These are phyloP conservation scores for Onychostruthus taczanowskii DNA, from an alignment of 2,113 vertebrate species.

Conservation along the genomic window DNA sequence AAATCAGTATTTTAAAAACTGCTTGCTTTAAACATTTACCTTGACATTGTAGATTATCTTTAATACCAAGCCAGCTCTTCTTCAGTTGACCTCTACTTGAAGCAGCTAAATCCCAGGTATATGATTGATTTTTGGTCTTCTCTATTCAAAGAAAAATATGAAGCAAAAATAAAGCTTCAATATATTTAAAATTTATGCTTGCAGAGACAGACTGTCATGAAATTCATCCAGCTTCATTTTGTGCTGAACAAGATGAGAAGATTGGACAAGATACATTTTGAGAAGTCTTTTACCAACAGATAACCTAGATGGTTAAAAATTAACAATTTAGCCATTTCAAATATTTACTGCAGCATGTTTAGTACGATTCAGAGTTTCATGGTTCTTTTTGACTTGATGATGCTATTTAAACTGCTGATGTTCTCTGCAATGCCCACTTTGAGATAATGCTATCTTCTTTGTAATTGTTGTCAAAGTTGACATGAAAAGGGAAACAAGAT, in stretches of 20 bases:
- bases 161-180: slow-evolving; percentile 69
- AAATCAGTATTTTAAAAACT: slow-evolving; percentile 71
- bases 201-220: slow-evolving; percentile 50
- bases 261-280: slow-evolving; percentile 5
- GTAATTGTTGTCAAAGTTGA: background rate
- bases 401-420: background rate
- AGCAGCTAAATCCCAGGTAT: slow-evolving; percentile 66
- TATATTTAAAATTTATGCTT: slow-evolving; percentile 71
- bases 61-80: slow-evolving; percentile 66
- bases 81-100: slow-evolving; percentile 69
- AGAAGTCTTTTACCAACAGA: slow-evolving; percentile 15
- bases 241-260: slow-evolving; percentile 43
- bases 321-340: background rate
- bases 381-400: background rate
- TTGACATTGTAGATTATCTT: slow-evolving; percentile 75
- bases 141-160: slow-evolving; percentile 73
- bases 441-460: background rate
- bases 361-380: background rate
- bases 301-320: background rate
- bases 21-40: slow-evolving; percentile 74
- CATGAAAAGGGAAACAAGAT: background rate
- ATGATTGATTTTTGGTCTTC: slow-evolving; percentile 76
- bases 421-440: background rate
- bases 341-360: background rate
- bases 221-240: slow-evolving; percentile 42